Percentiles rank a stretch among this genome's conserved stretches.
These are phyloP conservation scores for Cyanocitta stelleri DNA, from an alignment of 2,113 vertebrate species.

Conservation along the genomic window DNA sequence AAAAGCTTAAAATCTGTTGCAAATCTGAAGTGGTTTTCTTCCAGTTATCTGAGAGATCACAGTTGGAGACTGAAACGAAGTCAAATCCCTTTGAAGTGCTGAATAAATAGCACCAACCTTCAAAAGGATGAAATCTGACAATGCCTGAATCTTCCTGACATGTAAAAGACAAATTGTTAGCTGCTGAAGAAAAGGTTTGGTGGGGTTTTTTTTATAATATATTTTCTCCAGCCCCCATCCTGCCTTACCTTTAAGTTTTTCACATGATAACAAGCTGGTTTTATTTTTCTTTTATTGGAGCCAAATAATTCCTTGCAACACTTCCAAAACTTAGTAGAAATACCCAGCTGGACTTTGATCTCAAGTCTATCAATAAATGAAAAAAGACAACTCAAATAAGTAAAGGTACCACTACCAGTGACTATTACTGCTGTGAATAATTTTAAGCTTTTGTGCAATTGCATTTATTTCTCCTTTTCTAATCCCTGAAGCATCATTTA, in stretches of 20 bases:
- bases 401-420: not conserved
- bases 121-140: not conserved
- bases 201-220: not conserved
- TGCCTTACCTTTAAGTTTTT: not conserved
- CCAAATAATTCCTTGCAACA: not conserved
- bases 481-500: not conserved
- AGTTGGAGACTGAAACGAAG: not conserved
- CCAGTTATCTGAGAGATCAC: not conserved
- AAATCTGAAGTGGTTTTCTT: not conserved
- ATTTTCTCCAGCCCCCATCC: not conserved
- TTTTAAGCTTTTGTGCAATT: not conserved
- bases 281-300: not conserved
- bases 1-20: not conserved
- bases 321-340: not conserved
- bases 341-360: not conserved
- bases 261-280: not conserved
- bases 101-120: not conserved
- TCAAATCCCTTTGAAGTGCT: not conserved
- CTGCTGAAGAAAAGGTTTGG: not conserved
- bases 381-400: not conserved
- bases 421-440: not conserved
- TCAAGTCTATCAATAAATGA: not conserved
- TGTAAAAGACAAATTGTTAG: not conserved
- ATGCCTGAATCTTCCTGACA: not conserved
- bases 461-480: not conserved